Base-by-base conservation (phyloP, 2,888 invertebrate genomes). In the Drosophila niveifrons region DNA sequence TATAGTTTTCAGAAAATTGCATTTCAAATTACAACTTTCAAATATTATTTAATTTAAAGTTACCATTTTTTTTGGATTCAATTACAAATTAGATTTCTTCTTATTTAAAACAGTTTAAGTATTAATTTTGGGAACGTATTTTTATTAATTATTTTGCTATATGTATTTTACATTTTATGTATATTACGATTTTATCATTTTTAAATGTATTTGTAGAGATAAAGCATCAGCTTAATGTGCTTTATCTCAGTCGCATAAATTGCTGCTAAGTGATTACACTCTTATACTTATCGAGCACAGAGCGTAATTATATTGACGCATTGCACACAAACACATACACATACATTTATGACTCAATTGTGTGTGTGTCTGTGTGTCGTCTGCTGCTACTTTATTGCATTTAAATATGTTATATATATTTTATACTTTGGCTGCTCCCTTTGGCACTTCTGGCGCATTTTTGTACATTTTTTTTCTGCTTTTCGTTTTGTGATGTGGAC, bases 341-440 rank as follows among this genome's bases (percentile, higher is more conserved):
- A 23, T 46, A 56, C 46, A 36, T 58, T 50, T 50, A 58, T 58
- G 50, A 41, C 50, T n/a, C 17, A 39, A 58, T 50, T 48, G 10
- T 13, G 10, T 11, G 47, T 17, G 11, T 6, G 8, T 41, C 11
- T 18, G 15, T 9, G 15, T 36, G 39, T 57, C 39, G 62, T 50
- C 56, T 62, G 46, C 59, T 59, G 43, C n/a, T 66, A 70, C 74
- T 85, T 83, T 83, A 83, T 83, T 82, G 86, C 82, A 88, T 83
- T 88, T 85, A 85, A 83, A 83, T 88, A 83, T 88, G 77, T 82
- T 88, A 70, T 67, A 70, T 82, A 72, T 82, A 72, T 75, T 68
- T 77, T 59, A 75, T 71, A 67, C 59, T 50, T 64, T 78, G 59
- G 62, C 65, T 55, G 75, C 79, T 67, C 59, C 79, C 70, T 74